Base-by-base conservation (phyloP, 2,113 vertebrate species). In the Phaethornis superciliosus region DNA sequence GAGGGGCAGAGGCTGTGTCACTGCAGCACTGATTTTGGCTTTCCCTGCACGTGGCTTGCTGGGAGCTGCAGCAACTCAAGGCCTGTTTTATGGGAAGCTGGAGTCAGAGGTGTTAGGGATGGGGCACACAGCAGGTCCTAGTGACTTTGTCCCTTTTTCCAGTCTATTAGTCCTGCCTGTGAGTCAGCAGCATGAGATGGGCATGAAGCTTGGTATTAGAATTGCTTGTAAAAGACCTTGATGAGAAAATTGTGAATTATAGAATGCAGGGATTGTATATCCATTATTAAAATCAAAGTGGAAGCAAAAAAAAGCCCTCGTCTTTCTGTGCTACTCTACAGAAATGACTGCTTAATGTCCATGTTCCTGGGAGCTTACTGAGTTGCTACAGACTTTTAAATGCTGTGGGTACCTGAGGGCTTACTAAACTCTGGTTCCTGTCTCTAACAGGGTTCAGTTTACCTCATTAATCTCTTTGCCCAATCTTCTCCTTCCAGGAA, bases 41-140 rank as follows among this genome's bases (percentile, higher is more conserved):
- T 42, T 54, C 60, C 37, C 21, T 40, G 23, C 11, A 10, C 3
- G 1, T 4, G 37, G 47, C 65, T 79, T 32, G n/a, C 46, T 77
- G 51, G 46, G 51, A n/a, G 4, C 27, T 26, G 42, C 63, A 76
- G 54, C 54, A 46, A 1, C 33, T 78, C 42, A 3, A 4, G 15
- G 56, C 5, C 37, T 47, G 35, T 7, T 22, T 16, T 14, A 1
- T 2, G 28, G 64, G 56, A 65, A 55, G 42, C 44, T 78, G 69
- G 56, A 37, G 26, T 23, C n/a, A 4, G 2, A 1, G 4, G 3
- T 20, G 0, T 4, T 27, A 49, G n/a, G 62, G 35, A 76, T 8
- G 51, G 64, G 42, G 32, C 52, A 32, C 62, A 4, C 32, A 26
- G 59, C 51, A 46, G 68, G 35, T 26, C 42, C 72, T n/a, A 8